Conservation (phyloP, 2,888 invertebrate species). For the Poecilobothrus nobilitatus region DNA sequence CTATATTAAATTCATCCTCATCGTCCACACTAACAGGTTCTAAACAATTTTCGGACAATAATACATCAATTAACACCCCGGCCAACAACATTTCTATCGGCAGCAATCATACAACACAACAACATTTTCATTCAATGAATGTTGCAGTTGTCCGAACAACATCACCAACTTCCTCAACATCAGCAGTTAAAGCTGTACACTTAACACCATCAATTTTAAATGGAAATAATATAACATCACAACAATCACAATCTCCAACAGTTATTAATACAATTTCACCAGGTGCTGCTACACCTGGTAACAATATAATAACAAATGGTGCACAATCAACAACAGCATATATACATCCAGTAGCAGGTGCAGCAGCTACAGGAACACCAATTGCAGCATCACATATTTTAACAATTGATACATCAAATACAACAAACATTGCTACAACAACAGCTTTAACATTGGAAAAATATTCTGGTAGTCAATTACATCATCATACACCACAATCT, state of each 20-base stretch:
- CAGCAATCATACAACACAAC: conserved; percentile 12
- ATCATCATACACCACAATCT: not conserved
- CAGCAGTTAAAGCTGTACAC: conserved; percentile 10
- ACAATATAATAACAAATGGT: not conserved
- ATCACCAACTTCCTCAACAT: conserved; percentile 2
- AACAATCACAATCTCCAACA: conserved; percentile 9
- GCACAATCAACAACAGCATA: conserved; percentile 10
- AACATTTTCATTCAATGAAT: conserved; percentile 16
- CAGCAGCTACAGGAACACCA: conserved; percentile 13
- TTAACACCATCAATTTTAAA: conserved; percentile 11
- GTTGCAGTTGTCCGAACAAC: conserved; percentile 10
- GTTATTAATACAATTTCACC: not conserved
- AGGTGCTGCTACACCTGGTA: not conserved
- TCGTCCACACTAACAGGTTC: not conserved
- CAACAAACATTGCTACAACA: conserved; percentile 8
- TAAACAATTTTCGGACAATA: not conserved
- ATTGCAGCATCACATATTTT: conserved; percentile 19
- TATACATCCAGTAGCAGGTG: conserved; percentile 2
- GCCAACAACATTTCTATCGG: not conserved
- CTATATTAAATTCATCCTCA: not conserved
- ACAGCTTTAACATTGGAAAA: not conserved
- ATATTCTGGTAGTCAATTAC: not conserved
- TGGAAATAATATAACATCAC: not conserved
- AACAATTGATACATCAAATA: conserved; percentile 21
- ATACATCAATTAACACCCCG: not conserved